Evolutionary conservation across 2,888 invertebrate species (phyloP).

Genomic region (Lycaena phlaeas): DNA sequence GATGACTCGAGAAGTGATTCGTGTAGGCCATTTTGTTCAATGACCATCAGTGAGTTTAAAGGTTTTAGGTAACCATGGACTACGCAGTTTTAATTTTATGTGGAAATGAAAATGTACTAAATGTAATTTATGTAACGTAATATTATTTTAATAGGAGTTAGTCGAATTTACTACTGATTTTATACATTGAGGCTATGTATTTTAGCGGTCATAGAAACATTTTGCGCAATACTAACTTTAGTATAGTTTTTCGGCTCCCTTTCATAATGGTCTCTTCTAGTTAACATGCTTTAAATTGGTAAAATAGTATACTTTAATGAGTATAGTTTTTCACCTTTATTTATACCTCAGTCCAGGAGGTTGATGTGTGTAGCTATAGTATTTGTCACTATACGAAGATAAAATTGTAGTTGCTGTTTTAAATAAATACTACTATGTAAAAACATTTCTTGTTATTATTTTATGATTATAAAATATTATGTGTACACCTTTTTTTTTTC

Average conservation of each 20-base stretch:
- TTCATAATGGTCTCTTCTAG: constrained; percentile 7
- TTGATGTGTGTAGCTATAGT: constrained; percentile 24
- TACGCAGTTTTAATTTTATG: neutral
- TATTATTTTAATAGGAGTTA: constrained; percentile 40
- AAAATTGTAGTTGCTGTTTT: constrained; percentile 36
- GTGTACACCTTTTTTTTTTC: too few species aligned
- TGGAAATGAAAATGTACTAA: constrained; percentile 26
- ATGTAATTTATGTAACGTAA: constrained; percentile 42
- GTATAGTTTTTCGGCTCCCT: neutral
- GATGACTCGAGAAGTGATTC: neutral
- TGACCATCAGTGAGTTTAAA: neutral
- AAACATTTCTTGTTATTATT: constrained; percentile 12
- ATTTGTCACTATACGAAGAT: constrained; percentile 24
- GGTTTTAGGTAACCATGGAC: neutral
- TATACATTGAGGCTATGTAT: constrained; percentile 15
- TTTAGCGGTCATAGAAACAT: constrained; percentile 6
- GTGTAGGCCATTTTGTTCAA: neutral
- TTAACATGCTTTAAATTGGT: constrained; percentile 18
- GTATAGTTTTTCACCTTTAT: constrained; percentile 12
- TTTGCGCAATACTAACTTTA: constrained; percentile 4
- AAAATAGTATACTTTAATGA: constrained; percentile 14
- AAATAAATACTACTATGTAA: constrained; percentile 31
- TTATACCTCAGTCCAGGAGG: constrained; percentile 18
- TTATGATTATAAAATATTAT: too few species aligned
- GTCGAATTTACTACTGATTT: constrained; percentile 43